These are phyloP conservation scores for Hirtodrosophila alboralis DNA, from an alignment of 2,888 invertebrate species.

Conservation along the genomic window DNA sequence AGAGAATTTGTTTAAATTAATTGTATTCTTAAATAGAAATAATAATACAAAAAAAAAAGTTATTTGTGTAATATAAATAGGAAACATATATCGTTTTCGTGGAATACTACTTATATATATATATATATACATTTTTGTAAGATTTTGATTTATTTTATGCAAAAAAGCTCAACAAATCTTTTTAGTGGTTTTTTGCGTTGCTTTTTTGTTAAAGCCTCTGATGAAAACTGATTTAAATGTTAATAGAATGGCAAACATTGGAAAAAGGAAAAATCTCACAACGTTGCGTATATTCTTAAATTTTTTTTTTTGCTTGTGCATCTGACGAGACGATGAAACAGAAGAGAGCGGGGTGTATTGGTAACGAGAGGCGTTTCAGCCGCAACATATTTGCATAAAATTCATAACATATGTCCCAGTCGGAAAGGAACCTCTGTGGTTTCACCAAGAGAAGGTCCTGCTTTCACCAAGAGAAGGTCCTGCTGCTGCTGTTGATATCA, in stretches of 20 bases:
- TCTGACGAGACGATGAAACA: background rate
- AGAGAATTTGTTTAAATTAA: no score
- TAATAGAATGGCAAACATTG: conserved; percentile 47
- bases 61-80: no score
- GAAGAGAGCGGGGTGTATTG: conserved; percentile 1
- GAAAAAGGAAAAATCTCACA: conserved; percentile 22
- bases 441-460: conserved; percentile 2
- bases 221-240: conserved; percentile 57
- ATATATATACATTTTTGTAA: background rate
- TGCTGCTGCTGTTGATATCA: conserved; percentile 6
- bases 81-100: background rate
- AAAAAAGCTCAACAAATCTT: background rate
- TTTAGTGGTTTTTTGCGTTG: background rate
- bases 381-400: conserved; percentile 68
- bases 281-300: conserved; percentile 48
- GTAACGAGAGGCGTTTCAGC: conserved; percentile 30
- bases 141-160: background rate
- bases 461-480: no score
- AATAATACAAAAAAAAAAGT: no score
- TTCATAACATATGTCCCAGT: conserved; percentile 68
- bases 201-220: conserved; percentile 7
- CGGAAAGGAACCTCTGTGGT: conserved; percentile 19
- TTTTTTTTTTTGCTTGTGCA: no score
- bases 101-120: no score
- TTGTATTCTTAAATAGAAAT: no score